These are phyloP conservation scores for Neodiprion fabricii DNA, from an alignment of 1,140 invertebrate species.

Conservation along the genomic window DNA sequence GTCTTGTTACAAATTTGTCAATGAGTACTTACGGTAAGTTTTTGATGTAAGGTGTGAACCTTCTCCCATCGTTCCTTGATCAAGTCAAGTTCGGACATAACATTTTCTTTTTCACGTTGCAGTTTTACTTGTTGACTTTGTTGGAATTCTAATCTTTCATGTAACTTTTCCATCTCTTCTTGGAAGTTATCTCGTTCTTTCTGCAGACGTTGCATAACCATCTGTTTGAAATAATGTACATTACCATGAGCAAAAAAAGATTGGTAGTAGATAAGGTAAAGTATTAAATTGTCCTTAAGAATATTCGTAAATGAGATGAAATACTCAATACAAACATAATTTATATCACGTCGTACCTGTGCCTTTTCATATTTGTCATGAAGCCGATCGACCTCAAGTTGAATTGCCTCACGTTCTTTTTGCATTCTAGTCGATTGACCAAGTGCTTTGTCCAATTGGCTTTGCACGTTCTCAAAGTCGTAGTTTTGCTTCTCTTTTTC, in stretches of 20 bases:
- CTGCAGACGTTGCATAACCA: slow-evolving; percentile 77
- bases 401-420: slow-evolving; percentile 86
- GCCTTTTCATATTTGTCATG: slow-evolving; percentile 89
- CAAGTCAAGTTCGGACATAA: slow-evolving; percentile 84
- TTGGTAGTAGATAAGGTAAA: slow-evolving; percentile 4
- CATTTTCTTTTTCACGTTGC: slow-evolving; percentile 84
- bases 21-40: slow-evolving; percentile 70
- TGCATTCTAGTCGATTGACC: slow-evolving; percentile 85
- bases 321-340: background rate
- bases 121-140: slow-evolving; percentile 81
- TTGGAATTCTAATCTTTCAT: slow-evolving; percentile 80
- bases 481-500: slow-evolving; percentile 90
- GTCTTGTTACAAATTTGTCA: background rate
- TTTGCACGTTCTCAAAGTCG: slow-evolving; percentile 88
- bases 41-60: slow-evolving; percentile 81
- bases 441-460: slow-evolving; percentile 87
- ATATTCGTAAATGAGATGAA: background rate
- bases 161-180: slow-evolving; percentile 80
- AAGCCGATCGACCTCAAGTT: slow-evolving; percentile 83
- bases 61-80: slow-evolving; percentile 90
- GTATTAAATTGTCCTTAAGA: background rate
- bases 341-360: slow-evolving; percentile 68
- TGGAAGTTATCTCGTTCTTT: slow-evolving; percentile 86
- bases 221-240: slow-evolving; percentile 49
- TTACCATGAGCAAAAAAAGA: background rate